These are phyloP conservation scores for Eucidaris tribuloides DNA, from an alignment of 35 echinoderm and acorn worm species.

Conservation along the genomic window DNA sequence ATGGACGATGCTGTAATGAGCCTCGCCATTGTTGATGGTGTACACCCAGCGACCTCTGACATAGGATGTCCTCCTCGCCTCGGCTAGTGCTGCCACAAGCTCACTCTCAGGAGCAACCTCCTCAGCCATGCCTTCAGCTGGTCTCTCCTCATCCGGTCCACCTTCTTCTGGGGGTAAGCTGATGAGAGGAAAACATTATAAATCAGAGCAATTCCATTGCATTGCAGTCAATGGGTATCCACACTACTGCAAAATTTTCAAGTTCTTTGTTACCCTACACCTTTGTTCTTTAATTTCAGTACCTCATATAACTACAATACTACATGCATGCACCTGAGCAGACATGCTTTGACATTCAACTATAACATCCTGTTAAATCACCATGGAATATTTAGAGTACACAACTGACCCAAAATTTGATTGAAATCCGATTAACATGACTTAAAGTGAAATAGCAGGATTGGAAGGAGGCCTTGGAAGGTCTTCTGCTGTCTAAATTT, in stretches of 20 bases:
- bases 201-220: background rate
- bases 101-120: constrained; percentile 29
- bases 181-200: background rate
- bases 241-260: background rate
- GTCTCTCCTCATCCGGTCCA: constrained; percentile 6
- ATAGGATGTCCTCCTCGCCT: constrained; percentile 74
- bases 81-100: constrained; percentile 69
- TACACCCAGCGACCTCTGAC: constrained; percentile 85
- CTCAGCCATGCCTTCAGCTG: constrained; percentile 9
- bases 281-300: background rate
- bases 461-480: too few species aligned
- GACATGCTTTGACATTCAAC: too few species aligned
- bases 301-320: background rate
- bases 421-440: too few species aligned
- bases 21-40: constrained; percentile 77
- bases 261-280: background rate
- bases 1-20: constrained; percentile 89
- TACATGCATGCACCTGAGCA: too few species aligned
- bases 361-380: too few species aligned
- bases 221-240: background rate
- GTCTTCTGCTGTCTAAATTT: too few species aligned
- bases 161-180: background rate
- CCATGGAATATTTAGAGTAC: too few species aligned
- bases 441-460: too few species aligned
- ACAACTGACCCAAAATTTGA: too few species aligned